These are phyloP conservation scores for Gila robusta DNA, from an alignment of 2,797 vertebrate genomes.

Conservation along the genomic window DNA sequence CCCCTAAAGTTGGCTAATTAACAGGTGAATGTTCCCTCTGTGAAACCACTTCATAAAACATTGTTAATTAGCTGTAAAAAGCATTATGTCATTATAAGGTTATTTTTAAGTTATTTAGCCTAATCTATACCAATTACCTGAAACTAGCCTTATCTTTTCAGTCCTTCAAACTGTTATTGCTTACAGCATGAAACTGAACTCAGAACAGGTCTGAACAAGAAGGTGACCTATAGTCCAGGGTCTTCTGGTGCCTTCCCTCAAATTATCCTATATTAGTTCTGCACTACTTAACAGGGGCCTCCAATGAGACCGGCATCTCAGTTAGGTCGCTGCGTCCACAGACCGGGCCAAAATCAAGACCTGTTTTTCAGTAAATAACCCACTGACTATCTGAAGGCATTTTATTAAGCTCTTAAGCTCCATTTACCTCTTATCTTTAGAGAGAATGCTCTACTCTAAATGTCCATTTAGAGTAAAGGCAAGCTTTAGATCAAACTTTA, in stretches of 20 bases:
- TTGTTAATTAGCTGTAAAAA: constrained; percentile 16
- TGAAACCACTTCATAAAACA: constrained; percentile 14
- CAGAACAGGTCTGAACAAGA: constrained; percentile 31
- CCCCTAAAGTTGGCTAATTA: constrained; percentile 11
- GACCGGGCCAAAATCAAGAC: constrained; percentile 29
- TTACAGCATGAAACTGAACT: constrained; percentile 18
- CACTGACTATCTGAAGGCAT: neutral
- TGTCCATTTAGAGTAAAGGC: neutral
- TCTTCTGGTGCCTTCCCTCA: constrained; percentile 46
- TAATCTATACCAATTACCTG: neutral
- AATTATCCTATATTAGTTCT: constrained; percentile 61
- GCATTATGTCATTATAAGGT: constrained; percentile 3
- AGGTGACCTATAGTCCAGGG: constrained; percentile 21
- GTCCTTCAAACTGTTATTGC: constrained; percentile 7
- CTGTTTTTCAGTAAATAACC: constrained; percentile 12
- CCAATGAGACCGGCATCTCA: constrained; percentile 48
- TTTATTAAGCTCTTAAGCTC: neutral
- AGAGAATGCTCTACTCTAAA: neutral
- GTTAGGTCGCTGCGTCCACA: constrained; percentile 17
- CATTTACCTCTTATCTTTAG: neutral
- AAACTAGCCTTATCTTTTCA: neutral
- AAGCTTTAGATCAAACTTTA: neutral
- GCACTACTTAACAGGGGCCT: constrained; percentile 62
- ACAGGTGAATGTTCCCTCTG: constrained; percentile 32
- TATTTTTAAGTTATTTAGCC: constrained; percentile 11